Percentiles rank a stretch among this genome's conserved stretches.
These are phyloP conservation scores for Tetramorium alpestre DNA, from an alignment of 1,140 invertebrate genomes.

Conservation along the genomic window DNA sequence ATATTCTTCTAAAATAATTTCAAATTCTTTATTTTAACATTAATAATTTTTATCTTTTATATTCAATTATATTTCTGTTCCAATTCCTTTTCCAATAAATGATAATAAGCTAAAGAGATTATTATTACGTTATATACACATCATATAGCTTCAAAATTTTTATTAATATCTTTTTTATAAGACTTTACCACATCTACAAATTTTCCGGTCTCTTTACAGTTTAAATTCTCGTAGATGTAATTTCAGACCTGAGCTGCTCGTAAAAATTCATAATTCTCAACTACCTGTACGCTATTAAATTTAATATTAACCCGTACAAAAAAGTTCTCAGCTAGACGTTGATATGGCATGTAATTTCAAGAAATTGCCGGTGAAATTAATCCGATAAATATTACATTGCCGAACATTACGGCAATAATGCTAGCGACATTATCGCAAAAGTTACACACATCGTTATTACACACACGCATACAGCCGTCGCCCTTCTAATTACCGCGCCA, in stretches of 20 bases:
- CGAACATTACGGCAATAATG: slow-evolving; percentile 22
- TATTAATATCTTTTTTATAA: background rate
- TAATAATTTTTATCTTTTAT: background rate
- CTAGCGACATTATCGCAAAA: slow-evolving; percentile 17
- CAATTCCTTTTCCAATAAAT: background rate
- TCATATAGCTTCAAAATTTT: background rate
- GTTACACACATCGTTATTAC: slow-evolving; percentile 47
- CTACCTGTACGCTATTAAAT: slow-evolving; percentile 5
- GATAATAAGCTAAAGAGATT: background rate
- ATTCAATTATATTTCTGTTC: slow-evolving; percentile 11
- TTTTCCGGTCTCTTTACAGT: background rate
- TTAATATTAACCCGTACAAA: slow-evolving; percentile 2
- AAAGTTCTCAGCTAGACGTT: background rate
- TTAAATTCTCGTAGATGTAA: slow-evolving; percentile 9
- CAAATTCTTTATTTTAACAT: background rate
- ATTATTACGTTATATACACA: background rate
- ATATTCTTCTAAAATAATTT: slow-evolving; percentile 1
- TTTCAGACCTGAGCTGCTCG: slow-evolving; percentile 2
- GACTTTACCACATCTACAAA: background rate
- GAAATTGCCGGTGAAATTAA: slow-evolving; percentile 40
- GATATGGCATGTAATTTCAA: slow-evolving; percentile 25
- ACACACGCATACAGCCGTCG: background rate
- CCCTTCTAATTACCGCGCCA: slow-evolving; percentile 43
- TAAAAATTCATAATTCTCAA: slow-evolving; percentile 39
- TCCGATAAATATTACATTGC: slow-evolving; percentile 39